Evolutionary conservation across 53 echinoderm and acorn worm genomes (phyloP), one percentile per base, ranked within the genome.

Genomic region (Holothuria leucospilota): DNA sequence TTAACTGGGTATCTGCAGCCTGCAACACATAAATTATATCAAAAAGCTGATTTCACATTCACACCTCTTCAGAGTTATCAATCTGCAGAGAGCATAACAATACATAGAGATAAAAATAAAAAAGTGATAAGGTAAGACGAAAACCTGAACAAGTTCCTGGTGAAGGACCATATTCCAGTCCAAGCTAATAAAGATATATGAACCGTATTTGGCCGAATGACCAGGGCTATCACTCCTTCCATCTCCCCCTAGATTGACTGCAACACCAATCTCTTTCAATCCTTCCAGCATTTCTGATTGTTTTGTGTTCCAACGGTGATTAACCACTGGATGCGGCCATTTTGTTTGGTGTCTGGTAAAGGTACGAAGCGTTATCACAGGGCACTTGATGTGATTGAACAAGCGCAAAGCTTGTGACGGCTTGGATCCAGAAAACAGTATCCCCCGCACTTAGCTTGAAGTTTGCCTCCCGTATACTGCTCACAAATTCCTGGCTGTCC

Each of bases 141-240:
- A 28, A 28, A 89, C 92, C 92, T 92, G 92, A 6, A 89, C 92
- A 20, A 92, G 77, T 38, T 92, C 84, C 30, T 86, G 13, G 25
- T 89, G 62, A 25, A 92, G 27, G 71, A 92, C 86, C 67, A 82
- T 89, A 34, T 89, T 92, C 62, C 39, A 20, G 24, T 89, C 39
- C 53, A 89, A 68, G 74, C 89, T 79, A 60, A 84, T 53, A 0
- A 89, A 30, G 8, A 87, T 84, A 46, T 92, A 89, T 0, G 69
- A 24, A 28, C 92, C 92, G 70, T 89, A 89, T 24, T 92, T 92
- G 29, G 92, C 92, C 0, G 69, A 86, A 51, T 92, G 89, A 5
- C 92, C 92, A 62, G 89, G 92, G 29, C 83, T 86, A 52, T 89
- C 87, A 7, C 73, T 82, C 15, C 71, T 68, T 28, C 89, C 92